Evolutionary conservation across 2,797 vertebrate genomes (phyloP).

Genomic region (Triplophysa yarkandensis): DNA sequence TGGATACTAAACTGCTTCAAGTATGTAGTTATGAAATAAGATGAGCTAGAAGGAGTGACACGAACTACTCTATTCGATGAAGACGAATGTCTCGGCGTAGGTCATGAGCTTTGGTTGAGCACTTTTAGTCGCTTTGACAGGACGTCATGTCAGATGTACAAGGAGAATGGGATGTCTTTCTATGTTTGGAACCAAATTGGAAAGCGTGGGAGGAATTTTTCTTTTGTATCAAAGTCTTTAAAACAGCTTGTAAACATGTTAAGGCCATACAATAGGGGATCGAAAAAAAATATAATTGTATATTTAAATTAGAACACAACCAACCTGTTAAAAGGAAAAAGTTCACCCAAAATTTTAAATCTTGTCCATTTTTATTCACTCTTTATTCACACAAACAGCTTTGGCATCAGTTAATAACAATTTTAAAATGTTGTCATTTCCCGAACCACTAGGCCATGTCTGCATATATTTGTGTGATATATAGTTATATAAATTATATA

Average conservation of each 20-base stretch:
- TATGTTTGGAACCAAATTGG: background rate
- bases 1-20: conserved; percentile 6
- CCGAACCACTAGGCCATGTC: no score
- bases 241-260: background rate
- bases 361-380: no score
- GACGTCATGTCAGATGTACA: conserved; percentile 34
- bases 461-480: no score
- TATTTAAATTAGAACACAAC: no score
- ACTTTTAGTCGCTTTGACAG: conserved; percentile 35
- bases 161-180: conserved; percentile 10
- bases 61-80: background rate
- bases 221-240: background rate
- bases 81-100: conserved; percentile 19
- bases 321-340: no score
- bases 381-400: no score
- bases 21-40: conserved; percentile 3
- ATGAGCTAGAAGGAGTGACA: background rate
- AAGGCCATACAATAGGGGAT: background rate
- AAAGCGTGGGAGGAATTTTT: background rate
- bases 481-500: no score
- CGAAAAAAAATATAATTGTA: no score
- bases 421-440: no score
- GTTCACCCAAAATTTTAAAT: no score
- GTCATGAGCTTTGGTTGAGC: conserved; percentile 15
- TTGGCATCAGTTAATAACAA: no score